Evolutionary conservation across 2,113 vertebrate species (phyloP), one percentile per base, ranked within the genome.

Genomic region (Scomber japonicus): DNA sequence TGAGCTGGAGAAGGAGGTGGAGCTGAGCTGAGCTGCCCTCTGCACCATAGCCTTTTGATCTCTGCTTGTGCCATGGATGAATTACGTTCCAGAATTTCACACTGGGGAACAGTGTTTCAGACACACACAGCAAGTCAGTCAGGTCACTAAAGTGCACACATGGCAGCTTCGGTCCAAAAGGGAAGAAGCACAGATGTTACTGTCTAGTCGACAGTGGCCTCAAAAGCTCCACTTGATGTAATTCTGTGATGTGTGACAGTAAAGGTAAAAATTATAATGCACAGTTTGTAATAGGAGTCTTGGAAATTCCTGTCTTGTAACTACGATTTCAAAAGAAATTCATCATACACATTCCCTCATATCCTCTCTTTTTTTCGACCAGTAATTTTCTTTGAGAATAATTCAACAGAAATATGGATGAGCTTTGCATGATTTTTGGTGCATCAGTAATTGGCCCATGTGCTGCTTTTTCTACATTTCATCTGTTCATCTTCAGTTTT

Each of bases 61-160:
- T 94, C 71, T 64, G 81, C 89, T 90, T 90, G 86, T 74, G 91
- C 90, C 88, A 93, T 88, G 94, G 93, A 92, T 94, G 93, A 94
- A 93, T 94, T 94, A 91, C 86, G 69, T 88, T 92, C 84, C 91
- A 94, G 94, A 92, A 94, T 94, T 93, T 93, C 91, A 91, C 91
- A 91, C 92, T 89, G 85, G 86, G 88, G 82, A 91, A 89, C 87
- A 74, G 86, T 86, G 92, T 86, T 92, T 90, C 69, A 89, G 70
- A 90, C 84, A 75, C 79, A 86, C 88, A 88, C 90, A 88, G 84
- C 84, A 35, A 31, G 87, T 84, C 87, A 89, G 88, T 86, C 77
- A 75, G 87, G 88, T 92, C 87, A 90, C 82, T 73, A 69, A 84
- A 84, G 84, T 85, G 87, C 87, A 85, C 89, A 82, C 85, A 83